Evolutionary conservation across 2,113 vertebrate species (phyloP), one percentile per base, ranked within the genome.

Genomic region (Oplegnathus fasciatus): DNA sequence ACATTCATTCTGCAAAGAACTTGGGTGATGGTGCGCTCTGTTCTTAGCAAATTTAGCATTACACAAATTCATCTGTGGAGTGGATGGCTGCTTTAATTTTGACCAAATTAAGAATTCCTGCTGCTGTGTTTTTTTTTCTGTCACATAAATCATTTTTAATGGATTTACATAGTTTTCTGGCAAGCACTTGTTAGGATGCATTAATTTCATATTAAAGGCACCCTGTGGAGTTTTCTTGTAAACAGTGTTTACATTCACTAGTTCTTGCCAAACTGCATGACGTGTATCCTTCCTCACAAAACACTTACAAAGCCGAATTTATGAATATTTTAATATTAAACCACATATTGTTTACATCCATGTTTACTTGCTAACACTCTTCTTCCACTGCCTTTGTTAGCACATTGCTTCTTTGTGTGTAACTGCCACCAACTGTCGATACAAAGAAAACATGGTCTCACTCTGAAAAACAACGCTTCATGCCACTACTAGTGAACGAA

Each of bases 21-120:
- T 30, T 26, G 30, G 60, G 7, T 30, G 37, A 46, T 18, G 32
- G 17, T 52, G 17, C 32, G 60, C 10, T 58, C 26, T 58, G 72
- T 55, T 77, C n/a, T 30, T 37, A 34, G 54, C 44, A 62, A 70
- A 70, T 76, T 42, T 14, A 26, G 44, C 58, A 69, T 83, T 24
- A 14, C 76, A 72, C 48, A 65, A 60, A 32, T 42, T 24, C 37
- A 83, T 80, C 70, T 40, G 32, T 58, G 32, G 30, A 42, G 62
- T 13, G 10, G 46, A 50, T 28, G 61, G 55, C 54, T 55, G 55
- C 46, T 78, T 48, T 37, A 48, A 55, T 48, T 37, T 54, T 22
- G 15, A 55, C 34, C 34, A 37, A 28, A 55, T 69, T 30, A 75
- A 26, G n/a, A n/a, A n/a, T n/a, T n/a, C n/a, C n/a, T n/a, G n/a